A percentile compares a stretch with the other conserved stretches of the same genome.
Evolutionary conservation across 1,140 invertebrate species (phyloP).

Genomic region (Drosophila saltans): DNA sequence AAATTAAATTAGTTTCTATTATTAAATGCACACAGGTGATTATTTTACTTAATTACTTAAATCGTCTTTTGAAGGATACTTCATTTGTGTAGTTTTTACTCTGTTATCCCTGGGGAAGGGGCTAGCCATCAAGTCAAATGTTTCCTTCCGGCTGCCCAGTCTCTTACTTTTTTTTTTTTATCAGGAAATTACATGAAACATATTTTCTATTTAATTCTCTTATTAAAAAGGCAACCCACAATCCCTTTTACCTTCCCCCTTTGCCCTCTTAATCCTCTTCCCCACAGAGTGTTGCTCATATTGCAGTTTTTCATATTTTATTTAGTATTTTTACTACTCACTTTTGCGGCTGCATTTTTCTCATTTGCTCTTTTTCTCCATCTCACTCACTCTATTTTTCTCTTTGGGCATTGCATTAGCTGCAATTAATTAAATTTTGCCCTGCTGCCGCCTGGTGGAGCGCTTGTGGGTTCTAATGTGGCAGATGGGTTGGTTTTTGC

Average conservation of each 20-base stretch:
- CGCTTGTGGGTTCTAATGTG: constrained; percentile 54
- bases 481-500: constrained; percentile 46
- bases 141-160: constrained; percentile 37
- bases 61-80: neutral
- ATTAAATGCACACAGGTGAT: neutral
- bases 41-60: neutral
- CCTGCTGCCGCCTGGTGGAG: constrained; percentile 25
- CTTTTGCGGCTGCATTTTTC: constrained; percentile 48
- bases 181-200: constrained; percentile 72
- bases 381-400: neutral
- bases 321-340: constrained; percentile 54
- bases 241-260: neutral
- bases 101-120: no score
- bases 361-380: neutral
- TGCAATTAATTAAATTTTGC: constrained; percentile 76
- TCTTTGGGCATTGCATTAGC: constrained; percentile 65
- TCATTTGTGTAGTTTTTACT: neutral
- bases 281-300: constrained; percentile 39
- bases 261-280: neutral
- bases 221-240: constrained; percentile 30
- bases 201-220: constrained; percentile 74
- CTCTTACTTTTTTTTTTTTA: constrained; percentile 24
- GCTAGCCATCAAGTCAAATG: constrained; percentile 31
- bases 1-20: neutral
- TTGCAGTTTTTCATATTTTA: constrained; percentile 64